Evolutionary conservation across 2,888 invertebrate genomes (phyloP), one percentile per base, ranked within the genome.

Genomic region (Gortyna flavago): DNA sequence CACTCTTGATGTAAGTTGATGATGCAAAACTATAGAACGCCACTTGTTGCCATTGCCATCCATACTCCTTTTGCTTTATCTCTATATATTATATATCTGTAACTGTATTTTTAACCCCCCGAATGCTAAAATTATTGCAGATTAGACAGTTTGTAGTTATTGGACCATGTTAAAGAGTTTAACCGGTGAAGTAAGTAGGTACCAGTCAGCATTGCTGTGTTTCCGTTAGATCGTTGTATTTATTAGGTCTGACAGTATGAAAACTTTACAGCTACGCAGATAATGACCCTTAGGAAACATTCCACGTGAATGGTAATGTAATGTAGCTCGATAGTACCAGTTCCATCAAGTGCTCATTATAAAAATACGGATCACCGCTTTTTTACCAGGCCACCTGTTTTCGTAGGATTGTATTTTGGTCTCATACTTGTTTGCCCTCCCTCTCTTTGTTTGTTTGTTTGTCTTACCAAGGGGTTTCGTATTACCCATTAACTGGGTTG

Each of bases 321-420:
- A 13, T 44, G 4, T 44, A 8, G 16, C 21, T 32, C 25, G 3
- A 6, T 25, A 38, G 13, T 79, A 21, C 8, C 1, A 6, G 16
- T 65, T 13, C 18, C 11, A 64, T 51, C 38, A 51, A 41, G 51
- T n/a, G 3, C 21, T 44, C 54, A 29, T 67, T 44, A 44, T 18
- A 65, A 51, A 78, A 79, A 51, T 54, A 35, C n/a, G 48, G n/a
- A 32, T 38, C 41, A 44, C 35, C 0, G n/a, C 41, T 9, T 41
- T 41, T 41, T 41, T 41, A 13, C 9, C 32, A n/a, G 1, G n/a
- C n/a, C 25, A 51, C 29, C 13, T 18, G 8, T 74, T 74, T 41
- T 38, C 18, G 44, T 41, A 32, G 2, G 25, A 21, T 69, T 72
- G 13, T 35, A 35, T 44, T 72, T 35, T 48, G n/a, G 35, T 69